Evolutionary conservation across 2,888 invertebrate genomes (phyloP).

Genomic region (Ditula angustiorana): DNA sequence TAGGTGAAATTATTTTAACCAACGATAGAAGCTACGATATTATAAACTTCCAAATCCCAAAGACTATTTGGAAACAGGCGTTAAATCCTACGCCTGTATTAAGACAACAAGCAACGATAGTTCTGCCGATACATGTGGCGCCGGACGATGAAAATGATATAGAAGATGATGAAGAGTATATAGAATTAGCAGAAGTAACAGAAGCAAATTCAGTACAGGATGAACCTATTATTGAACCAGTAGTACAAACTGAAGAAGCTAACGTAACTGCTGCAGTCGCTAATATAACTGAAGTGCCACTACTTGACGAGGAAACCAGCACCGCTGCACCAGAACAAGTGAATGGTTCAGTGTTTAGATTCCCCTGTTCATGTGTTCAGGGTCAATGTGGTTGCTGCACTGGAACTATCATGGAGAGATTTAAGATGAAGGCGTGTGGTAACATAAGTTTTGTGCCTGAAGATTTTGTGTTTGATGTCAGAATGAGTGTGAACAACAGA

Average conservation of each 20-base stretch:
- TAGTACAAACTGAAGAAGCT: constrained; percentile 44
- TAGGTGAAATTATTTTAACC: constrained; percentile 52
- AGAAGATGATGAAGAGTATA: constrained; percentile 53
- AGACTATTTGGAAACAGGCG: constrained; percentile 68
- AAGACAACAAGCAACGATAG: constrained; percentile 72
- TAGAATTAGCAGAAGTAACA: constrained; percentile 50
- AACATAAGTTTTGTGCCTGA: constrained; percentile 92
- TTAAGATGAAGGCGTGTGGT: constrained; percentile 91
- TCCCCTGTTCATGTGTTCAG: constrained; percentile 86
- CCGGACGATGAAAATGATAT: constrained; percentile 52
- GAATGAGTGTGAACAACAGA: constrained; percentile 89
- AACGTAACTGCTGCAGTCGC: constrained; percentile 46
- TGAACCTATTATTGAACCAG: constrained; percentile 48
- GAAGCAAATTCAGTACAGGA: constrained; percentile 48
- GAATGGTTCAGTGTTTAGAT: constrained; percentile 78
- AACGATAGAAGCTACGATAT: constrained; percentile 66
- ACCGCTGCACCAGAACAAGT: constrained; percentile 55
- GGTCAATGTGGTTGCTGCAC: constrained; percentile 90
- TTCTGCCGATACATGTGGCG: constrained; percentile 74
- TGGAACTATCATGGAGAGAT: constrained; percentile 86
- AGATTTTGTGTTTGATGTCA: constrained; percentile 92
- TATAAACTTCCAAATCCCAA: constrained; percentile 68
- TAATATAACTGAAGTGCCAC: constrained; percentile 53
- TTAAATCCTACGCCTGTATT: constrained; percentile 71
- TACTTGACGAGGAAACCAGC: constrained; percentile 50